These are phyloP conservation scores for Agonopterix subpropinquella DNA, from an alignment of 2,888 invertebrate genomes.

Conservation along the genomic window DNA sequence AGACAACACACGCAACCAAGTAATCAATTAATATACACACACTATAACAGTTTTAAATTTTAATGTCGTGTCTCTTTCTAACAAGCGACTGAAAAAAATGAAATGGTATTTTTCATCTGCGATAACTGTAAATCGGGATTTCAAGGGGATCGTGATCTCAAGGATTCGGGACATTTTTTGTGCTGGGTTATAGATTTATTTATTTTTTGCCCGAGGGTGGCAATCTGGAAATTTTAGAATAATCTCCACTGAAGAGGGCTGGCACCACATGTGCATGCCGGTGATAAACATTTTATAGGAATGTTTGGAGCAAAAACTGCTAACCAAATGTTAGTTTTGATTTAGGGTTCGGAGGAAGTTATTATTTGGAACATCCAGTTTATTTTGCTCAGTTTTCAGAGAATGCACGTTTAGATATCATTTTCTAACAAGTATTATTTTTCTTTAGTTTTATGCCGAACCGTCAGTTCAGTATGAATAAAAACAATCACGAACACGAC, in stretches of 20 bases:
- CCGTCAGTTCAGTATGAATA: too few relatives aligned
- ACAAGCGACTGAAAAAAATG: slow-evolving; percentile 20
- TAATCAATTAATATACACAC: slow-evolving; percentile 12
- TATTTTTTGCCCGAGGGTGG: slow-evolving; percentile 71
- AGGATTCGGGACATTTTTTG: slow-evolving; percentile 68
- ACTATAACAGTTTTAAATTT: slow-evolving; percentile 6
- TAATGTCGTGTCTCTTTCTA: slow-evolving; percentile 13
- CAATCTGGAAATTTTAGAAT: slow-evolving; percentile 74
- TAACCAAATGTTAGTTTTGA: slow-evolving; percentile 65
- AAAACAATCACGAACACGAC: too few relatives aligned
- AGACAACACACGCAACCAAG: slow-evolving; percentile 5
- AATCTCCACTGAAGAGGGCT: slow-evolving; percentile 63
- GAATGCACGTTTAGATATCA: too few relatives aligned
- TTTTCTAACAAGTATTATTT: too few relatives aligned
- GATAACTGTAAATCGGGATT: slow-evolving; percentile 62
- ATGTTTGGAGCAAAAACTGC: slow-evolving; percentile 68
- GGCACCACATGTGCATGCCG: slow-evolving; percentile 61
- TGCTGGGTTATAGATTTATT: slow-evolving; percentile 61
- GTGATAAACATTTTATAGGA: slow-evolving; percentile 76
- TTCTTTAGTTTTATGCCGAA: too few relatives aligned
- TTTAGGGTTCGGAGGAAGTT: slow-evolving; percentile 64
- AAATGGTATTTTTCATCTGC: slow-evolving; percentile 17
- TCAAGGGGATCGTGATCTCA: slow-evolving; percentile 62
- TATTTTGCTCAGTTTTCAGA: background rate
- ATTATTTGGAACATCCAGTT: slow-evolving; percentile 32